A percentile compares a stretch with the other conserved stretches of the same genome.
Evolutionary conservation across 2,797 vertebrate species (phyloP).

Genomic region (Gymnodraco acuticeps): DNA sequence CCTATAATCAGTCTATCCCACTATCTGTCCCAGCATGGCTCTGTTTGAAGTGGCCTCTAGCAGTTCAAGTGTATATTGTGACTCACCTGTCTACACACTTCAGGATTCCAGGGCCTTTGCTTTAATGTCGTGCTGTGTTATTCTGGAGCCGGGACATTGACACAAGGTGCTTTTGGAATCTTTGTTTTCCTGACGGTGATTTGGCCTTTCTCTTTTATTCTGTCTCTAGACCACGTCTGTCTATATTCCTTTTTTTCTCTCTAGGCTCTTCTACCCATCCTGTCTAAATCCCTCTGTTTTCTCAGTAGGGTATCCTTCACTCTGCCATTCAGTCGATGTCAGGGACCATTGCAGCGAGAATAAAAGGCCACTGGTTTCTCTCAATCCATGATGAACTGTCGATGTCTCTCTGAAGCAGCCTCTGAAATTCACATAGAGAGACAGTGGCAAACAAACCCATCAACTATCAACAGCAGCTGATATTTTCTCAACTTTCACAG

Average conservation of each 20-base stretch:
- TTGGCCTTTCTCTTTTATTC: conserved; percentile 52
- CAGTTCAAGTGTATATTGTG: conserved; percentile 59
- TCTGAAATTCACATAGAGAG: conserved; percentile 52
- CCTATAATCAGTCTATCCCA: conserved; percentile 51
- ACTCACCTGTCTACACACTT: conserved; percentile 58
- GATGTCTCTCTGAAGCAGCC: conserved; percentile 52
- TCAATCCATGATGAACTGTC: conserved; percentile 65
- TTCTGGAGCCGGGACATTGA: conserved; percentile 38
- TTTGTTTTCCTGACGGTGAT: conserved; percentile 52
- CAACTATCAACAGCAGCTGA: conserved; percentile 49
- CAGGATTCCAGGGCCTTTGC: conserved; percentile 16
- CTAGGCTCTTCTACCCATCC: conserved; percentile 19
- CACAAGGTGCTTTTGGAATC: conserved; percentile 41
- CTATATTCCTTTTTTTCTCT: conserved; percentile 49
- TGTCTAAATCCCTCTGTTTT: conserved; percentile 51
- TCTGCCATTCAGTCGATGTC: conserved; percentile 67
- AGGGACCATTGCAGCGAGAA: conserved; percentile 60
- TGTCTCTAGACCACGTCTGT: conserved; percentile 45
- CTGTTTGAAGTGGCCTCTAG: conserved; percentile 61
- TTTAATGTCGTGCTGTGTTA: conserved; percentile 53
- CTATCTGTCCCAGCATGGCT: conserved; percentile 49
- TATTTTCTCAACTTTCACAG: conserved; percentile 46
- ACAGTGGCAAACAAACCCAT: conserved; percentile 50
- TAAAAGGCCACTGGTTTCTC: conserved; percentile 72
- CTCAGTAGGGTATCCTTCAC: conserved; percentile 58